Evolutionary conservation across 2,888 invertebrate genomes (phyloP).

Genomic region (Diogma glabrata): DNA sequence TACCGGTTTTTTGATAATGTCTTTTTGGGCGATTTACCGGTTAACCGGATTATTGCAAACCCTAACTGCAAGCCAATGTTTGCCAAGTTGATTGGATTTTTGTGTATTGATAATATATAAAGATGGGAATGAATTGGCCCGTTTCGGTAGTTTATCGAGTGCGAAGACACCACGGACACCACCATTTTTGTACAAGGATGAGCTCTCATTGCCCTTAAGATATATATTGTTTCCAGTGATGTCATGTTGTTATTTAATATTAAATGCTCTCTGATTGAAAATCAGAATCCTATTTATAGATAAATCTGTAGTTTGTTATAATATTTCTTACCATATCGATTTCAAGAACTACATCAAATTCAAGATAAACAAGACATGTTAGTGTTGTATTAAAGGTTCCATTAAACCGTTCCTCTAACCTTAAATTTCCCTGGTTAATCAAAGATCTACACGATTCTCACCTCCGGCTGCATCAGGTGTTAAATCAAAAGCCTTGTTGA

Average conservation of each 20-base stretch:
- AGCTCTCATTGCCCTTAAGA: too few species aligned
- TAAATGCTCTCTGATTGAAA: too few species aligned
- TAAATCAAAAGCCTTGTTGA: not conserved
- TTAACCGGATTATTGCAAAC: too few species aligned
- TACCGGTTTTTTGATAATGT: too few species aligned
- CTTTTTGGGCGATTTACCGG: too few species aligned
- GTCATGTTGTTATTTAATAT: too few species aligned
- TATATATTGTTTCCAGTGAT: too few species aligned
- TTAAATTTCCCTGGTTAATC: not conserved
- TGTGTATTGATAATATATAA: not conserved
- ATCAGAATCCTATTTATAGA: not conserved
- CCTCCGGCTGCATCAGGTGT: not conserved
- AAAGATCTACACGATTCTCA: not conserved
- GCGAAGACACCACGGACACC: not conserved
- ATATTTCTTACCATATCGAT: not conserved
- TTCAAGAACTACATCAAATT: not conserved
- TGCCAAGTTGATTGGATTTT: not conserved
- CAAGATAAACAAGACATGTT: not conserved
- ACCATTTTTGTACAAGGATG: too few species aligned
- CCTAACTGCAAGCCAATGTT: conserved; percentile 5
- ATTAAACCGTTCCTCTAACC: not conserved
- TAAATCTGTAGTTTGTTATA: not conserved
- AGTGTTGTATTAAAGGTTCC: not conserved
- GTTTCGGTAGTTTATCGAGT: not conserved
- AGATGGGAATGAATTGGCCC: not conserved